Percentiles rank a stretch among this genome's conserved stretches.
These are phyloP conservation scores for Drosophila nikananu DNA, from an alignment of 1,140 invertebrate genomes.

Conservation along the genomic window DNA sequence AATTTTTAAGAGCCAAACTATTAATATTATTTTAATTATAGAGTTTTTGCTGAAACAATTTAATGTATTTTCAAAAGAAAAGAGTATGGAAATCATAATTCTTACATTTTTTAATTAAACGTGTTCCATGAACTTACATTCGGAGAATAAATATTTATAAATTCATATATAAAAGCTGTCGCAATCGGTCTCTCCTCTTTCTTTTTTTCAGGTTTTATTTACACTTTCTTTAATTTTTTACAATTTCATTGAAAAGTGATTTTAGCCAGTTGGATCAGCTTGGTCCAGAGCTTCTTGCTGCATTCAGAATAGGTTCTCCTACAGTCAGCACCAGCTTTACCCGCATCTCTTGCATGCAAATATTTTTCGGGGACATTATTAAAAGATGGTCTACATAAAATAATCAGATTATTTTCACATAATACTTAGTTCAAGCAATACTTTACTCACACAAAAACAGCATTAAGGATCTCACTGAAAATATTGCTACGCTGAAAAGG, in stretches of 20 bases:
- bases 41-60: too few relatives aligned
- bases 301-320: constrained; percentile 52
- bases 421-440: background rate
- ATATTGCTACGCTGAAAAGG: constrained; percentile 54
- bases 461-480: constrained; percentile 67
- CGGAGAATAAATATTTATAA: too few relatives aligned
- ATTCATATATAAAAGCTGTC: too few relatives aligned
- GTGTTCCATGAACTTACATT: background rate
- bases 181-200: background rate
- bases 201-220: background rate
- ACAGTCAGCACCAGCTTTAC: constrained; percentile 63
- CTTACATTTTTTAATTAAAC: background rate
- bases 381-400: constrained; percentile 35
- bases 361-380: constrained; percentile 71
- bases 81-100: background rate
- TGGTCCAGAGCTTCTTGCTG: constrained; percentile 43
- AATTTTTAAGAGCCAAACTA: background rate
- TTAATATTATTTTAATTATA: background rate
- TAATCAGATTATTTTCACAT: too few relatives aligned
- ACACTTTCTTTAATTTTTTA: background rate
- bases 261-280: constrained; percentile 36
- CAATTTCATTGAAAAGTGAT: constrained; percentile 15
- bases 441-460: constrained; percentile 64
- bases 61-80: background rate
- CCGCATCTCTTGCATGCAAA: constrained; percentile 64